These are phyloP conservation scores for Equus quagga DNA, from an alignment of 2,113 vertebrate genomes.

Conservation along the genomic window DNA sequence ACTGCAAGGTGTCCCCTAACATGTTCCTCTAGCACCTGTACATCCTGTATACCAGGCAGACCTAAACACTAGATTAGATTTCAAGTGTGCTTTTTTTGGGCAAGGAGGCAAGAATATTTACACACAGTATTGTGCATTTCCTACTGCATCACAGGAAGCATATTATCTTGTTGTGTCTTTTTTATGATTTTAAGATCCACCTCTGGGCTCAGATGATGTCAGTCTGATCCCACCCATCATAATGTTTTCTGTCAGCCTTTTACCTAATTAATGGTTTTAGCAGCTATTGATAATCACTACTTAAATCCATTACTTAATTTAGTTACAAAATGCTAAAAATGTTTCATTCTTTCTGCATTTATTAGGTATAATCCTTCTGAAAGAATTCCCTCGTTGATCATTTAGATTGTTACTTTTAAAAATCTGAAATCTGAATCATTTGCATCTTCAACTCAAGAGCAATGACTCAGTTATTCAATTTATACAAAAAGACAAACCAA, in stretches of 20 bases:
- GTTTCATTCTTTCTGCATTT: constrained; percentile 32
- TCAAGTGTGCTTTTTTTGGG: not conserved
- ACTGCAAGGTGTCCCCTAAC: not conserved
- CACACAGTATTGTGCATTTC: not conserved
- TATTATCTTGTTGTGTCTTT: not conserved
- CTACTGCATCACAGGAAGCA: not conserved
- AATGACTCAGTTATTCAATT: not conserved
- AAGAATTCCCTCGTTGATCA: not conserved
- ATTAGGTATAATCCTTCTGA: constrained; percentile 17
- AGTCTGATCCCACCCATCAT: not conserved
- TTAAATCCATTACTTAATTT: not conserved
- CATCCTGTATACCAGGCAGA: not conserved
- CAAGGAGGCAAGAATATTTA: not conserved
- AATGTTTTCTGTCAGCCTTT: not conserved
- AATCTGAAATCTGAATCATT: not conserved
- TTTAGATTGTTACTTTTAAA: not conserved
- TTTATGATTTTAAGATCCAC: not conserved
- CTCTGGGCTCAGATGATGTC: not conserved
- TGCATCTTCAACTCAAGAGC: constrained; percentile 32
- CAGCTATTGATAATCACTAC: not conserved
- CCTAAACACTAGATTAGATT: not conserved
- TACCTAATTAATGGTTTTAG: not conserved
- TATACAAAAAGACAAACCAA: not conserved
- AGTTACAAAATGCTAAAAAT: constrained; percentile 17
- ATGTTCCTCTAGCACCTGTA: not conserved